Base-by-base conservation (phyloP, 2,113 vertebrate species). In the Cercocebus atys region DNA sequence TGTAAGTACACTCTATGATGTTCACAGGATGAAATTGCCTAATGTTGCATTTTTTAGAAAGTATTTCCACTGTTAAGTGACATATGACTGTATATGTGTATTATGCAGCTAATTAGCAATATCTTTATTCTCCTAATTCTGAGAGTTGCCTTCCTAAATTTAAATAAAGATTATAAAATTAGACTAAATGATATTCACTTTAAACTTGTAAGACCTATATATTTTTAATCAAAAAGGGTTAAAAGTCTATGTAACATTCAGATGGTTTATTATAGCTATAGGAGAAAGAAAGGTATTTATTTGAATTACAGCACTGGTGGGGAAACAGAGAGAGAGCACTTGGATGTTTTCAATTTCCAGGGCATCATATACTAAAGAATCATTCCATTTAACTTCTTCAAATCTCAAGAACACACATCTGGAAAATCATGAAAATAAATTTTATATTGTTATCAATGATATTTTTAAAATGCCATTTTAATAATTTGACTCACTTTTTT, bases 61-160 rank as follows among this genome's bases (percentile, higher is more conserved):
- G 25, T 11, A 61, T 11, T 25, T 61, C 59, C 9, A 61, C 6
- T 61, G 22, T 25, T 61, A 61, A 61, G 59, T 25, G 59, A 61
- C 59, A 61, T 61, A 61, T 27, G 25, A 25, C 59, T 61, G 11
- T 90, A 92, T 66, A 97, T 94, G 76, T 96, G 94, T 94, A 95
- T 92, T 96, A 97, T 82, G 38, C 90, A 98, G 89, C 30, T n/a
- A 96, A 66, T 96, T 97, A 97, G 43, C 35, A 72, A 70, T 93
- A 59, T 91, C 81, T 98, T 97, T 98, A 95, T 97, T 98, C 76
- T 86, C 70, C 96, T 97, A 98, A 93, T 14, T 91, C 18, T 88
- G 90, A 68, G 82, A 86, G 88, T 96, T 98, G 97, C 73, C 97
- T 98, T 43, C 80, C 93, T 97, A 45, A 93, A 88, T 78, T 97